Evolutionary conservation across 2,113 vertebrate genomes (phyloP), one percentile per base, ranked within the genome.

Genomic region (Seriola dumerili): DNA sequence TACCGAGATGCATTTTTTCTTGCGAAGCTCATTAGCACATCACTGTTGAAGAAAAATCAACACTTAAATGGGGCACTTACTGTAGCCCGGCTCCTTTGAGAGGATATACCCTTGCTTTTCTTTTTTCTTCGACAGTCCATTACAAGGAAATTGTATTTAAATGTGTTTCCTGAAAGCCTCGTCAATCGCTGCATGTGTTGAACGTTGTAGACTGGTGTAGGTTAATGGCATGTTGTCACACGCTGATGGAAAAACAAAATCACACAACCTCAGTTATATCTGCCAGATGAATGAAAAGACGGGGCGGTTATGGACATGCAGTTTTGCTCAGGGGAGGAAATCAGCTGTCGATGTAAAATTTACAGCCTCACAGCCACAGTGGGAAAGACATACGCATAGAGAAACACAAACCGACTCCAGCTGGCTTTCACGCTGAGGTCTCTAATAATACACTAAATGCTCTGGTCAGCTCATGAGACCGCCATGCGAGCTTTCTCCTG

Each of bases 1-100:
- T 73, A 52, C 72, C 0, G 34, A 54, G 64, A 79, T 79, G 25
- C 61, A 69, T 84, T 88, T 84, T 84, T 70, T 71, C 46, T 74
- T 16, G 6, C 32, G 58, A 67, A 83, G 42, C 83, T 91, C 83
- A 91, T 93, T 91, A 88, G 78, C 59, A 76, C 54, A 13, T 68
- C 67, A 70, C 73, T 74, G 38, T 76, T 1, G 25, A 88, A 74
- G 44, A 80, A 84, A 84, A 50, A 87, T 80, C 59, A 70, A 63
- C 80, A 76, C 61, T 71, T 74, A 91, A 91, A 89, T 85, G 85
- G 44, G 19, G 76, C 89, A 90, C 75, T 91, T 88, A 88, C 25
- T 65, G 42, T 8, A 59, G 78, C 54, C 40, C 16, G 54, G 65
- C 68, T 72, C 54, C 83, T 64, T 29, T 52, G 80, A 89, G 81